Evolutionary conservation across 2,797 vertebrate genomes (phyloP), one percentile per base, ranked within the genome.

Genomic region (Mus caroli): DNA sequence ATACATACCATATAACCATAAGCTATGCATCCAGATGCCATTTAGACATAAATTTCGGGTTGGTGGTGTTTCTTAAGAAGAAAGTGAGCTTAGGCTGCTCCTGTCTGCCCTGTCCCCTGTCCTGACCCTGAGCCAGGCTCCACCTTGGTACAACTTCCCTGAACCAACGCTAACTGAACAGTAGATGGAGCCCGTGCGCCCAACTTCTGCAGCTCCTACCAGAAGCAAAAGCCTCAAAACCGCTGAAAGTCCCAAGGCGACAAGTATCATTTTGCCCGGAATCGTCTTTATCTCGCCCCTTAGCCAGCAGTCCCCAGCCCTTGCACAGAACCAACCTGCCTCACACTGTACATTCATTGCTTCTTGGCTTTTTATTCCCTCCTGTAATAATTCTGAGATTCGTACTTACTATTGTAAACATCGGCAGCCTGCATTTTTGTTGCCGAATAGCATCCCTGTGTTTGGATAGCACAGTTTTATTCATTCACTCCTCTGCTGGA

Each of bases 171-270:
- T 2, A 0, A 15, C 7, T 75, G 78, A 19, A 14, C 90, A 12
- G 75, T 83, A 96, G 95, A 69, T 87, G 94, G 92, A 71, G 40
- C 92, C 28, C 24, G 54, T 52, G 92, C 7, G 22, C 82, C 46
- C 67, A 13, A 37, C 50, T 28, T 54, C 85, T 28, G n/a, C n/a
- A 11, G 34, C 64, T 87, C 43, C 62, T 37, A 26, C 34, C 67
- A 15, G 22, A 15, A 34, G 22, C 40, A 28, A 46, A 50, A 37
- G 34, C 64, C 46, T 67, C 82, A 73, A 85, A 69, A 17, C 31
- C 75, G 13, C 28, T 58, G 13, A 71, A 80, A 34, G 7, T 62
- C 71, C 34, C n/a, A 31, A 19, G 60, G 14, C 4, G 0, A 15
- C 40, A 11, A 0, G 22, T 12, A 31, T 76, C 17, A 19, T 9